These are phyloP conservation scores for Himalopsyche kuldschensis DNA, from an alignment of 2,888 invertebrate species.

Conservation along the genomic window DNA sequence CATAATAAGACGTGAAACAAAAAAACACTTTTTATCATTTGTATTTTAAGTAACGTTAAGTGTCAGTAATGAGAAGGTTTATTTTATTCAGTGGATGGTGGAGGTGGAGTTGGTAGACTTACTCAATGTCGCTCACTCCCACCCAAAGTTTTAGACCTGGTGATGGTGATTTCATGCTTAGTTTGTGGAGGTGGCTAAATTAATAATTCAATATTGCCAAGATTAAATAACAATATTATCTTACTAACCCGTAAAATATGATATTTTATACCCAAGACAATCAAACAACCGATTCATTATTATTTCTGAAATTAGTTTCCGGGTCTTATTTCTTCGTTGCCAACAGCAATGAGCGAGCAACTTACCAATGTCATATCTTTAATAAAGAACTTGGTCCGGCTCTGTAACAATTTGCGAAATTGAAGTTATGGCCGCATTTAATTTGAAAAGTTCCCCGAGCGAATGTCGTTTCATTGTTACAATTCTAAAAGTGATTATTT, in stretches of 20 bases:
- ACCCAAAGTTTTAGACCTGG: too few relatives aligned
- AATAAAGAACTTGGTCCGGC: neutral
- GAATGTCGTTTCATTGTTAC: slow-evolving; percentile 1
- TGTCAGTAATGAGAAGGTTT: too few relatives aligned
- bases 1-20: too few relatives aligned
- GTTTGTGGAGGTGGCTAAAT: neutral
- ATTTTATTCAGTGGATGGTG: too few relatives aligned
- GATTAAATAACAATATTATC: neutral
- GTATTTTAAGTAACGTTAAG: too few relatives aligned
- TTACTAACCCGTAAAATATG: neutral
- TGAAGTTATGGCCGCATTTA: slow-evolving; percentile 4
- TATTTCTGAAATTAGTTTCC: neutral
- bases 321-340: neutral
- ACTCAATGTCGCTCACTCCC: too few relatives aligned
- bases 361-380: neutral
- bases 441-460: slow-evolving; percentile 6
- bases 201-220: neutral
- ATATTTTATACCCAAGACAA: neutral
- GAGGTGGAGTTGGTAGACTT: too few relatives aligned
- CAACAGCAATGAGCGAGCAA: neutral
- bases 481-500: neutral
- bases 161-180: too few relatives aligned
- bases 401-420: slow-evolving; percentile 1
- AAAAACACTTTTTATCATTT: too few relatives aligned
- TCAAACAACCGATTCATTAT: neutral